These are phyloP conservation scores for Caenorhabditis virilis DNA, from an alignment of 2,888 invertebrate species.

Conservation along the genomic window DNA sequence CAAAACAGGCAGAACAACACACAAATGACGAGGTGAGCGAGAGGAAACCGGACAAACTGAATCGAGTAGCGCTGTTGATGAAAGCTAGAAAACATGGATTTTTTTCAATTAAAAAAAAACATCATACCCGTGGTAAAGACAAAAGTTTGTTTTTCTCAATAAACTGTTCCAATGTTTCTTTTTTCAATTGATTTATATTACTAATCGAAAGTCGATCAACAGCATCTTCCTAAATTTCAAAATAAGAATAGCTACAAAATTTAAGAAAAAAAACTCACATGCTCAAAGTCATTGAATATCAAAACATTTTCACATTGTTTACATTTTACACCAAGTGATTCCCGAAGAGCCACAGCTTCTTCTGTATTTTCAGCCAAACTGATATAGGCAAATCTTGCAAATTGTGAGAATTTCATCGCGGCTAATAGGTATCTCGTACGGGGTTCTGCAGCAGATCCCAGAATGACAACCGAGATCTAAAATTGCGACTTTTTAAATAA, in stretches of 20 bases:
- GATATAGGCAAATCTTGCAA: conserved; percentile 66
- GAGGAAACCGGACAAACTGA: conserved; percentile 70
- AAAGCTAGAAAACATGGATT: conserved; percentile 59
- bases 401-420: conserved; percentile 60
- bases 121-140: conserved; percentile 68
- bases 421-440: conserved; percentile 62
- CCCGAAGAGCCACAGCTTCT: conserved; percentile 40
- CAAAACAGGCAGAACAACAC: conserved; percentile 58
- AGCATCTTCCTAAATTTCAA: conserved; percentile 48
- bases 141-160: conserved; percentile 70
- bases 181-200: conserved; percentile 50
- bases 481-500: not conserved
- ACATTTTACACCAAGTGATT: conserved; percentile 59
- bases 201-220: conserved; percentile 53
- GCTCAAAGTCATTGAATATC: conserved; percentile 71
- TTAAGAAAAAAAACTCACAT: conserved; percentile 37
- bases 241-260: not conserved
- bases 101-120: not conserved
- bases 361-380: conserved; percentile 13
- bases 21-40: conserved; percentile 54
- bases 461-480: conserved; percentile 59
- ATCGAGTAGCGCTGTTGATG: conserved; percentile 70
- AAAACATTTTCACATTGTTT: conserved; percentile 69
- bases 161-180: conserved; percentile 67
- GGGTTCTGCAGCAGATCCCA: conserved; percentile 58